Conservation (phyloP, 92 coral and sea anemone genomes). For the Metridium senile region DNA sequence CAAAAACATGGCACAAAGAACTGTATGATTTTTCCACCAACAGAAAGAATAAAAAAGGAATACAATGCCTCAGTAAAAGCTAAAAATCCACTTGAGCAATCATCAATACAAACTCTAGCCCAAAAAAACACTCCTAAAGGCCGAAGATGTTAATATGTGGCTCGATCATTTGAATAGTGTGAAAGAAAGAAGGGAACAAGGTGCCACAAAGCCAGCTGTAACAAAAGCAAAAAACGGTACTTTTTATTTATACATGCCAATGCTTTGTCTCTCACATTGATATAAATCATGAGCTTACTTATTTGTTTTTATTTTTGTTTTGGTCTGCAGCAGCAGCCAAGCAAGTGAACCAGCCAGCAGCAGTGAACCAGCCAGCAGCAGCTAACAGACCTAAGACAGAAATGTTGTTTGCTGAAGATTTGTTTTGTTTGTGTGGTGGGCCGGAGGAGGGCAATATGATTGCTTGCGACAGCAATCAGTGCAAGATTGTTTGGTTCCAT, state of each 20-base stretch:
- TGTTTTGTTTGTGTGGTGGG: no score
- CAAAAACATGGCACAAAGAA: constrained; percentile 4
- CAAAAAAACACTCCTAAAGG: constrained; percentile 31
- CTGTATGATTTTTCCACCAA: background rate
- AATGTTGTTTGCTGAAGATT: constrained; percentile 39
- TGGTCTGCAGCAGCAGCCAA: no score
- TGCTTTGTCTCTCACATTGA: background rate
- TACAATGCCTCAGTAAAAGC: background rate
- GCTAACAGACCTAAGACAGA: constrained; percentile 19
- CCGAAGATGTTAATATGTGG: constrained; percentile 54
- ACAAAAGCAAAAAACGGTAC: constrained; percentile 46
- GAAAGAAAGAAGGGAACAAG: constrained; percentile 24
- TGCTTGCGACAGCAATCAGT: no score
- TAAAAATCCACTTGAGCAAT: background rate
- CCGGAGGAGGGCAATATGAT: no score
- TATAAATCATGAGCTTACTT: no score
- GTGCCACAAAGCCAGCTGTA: constrained; percentile 57
- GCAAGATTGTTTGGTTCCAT: constrained; percentile 47
- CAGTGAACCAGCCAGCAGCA: no score
- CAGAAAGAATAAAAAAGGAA: background rate
- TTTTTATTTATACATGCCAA: background rate
- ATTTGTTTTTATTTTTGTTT: no score
- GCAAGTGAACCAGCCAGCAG: no score
- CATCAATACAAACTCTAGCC: constrained; percentile 15
- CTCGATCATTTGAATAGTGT: constrained; percentile 41